Evolutionary conservation across 2,888 invertebrate genomes (phyloP).

Genomic region (Meteorus colon): DNA sequence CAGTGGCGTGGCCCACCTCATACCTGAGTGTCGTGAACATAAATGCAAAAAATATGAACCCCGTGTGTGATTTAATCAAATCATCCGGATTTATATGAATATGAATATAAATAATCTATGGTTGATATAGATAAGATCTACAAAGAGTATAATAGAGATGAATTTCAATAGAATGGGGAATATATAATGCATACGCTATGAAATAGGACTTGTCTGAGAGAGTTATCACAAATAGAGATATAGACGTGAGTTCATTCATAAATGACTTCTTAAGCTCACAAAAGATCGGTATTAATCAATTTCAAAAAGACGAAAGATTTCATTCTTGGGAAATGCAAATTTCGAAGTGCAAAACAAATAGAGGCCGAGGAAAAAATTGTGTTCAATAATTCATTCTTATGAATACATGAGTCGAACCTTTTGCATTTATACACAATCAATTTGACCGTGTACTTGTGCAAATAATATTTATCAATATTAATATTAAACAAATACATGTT

Average conservation of each 20-base stretch:
- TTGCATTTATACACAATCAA: neutral
- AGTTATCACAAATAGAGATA: neutral
- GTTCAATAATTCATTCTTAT: constrained; percentile 53
- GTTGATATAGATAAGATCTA: no score
- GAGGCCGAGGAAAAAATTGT: constrained; percentile 53
- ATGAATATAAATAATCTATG: no score
- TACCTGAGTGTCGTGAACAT: no score
- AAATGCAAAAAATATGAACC: no score
- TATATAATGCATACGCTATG: neutral
- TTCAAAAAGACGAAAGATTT: constrained; percentile 54
- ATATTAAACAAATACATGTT: neutral
- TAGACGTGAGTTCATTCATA: neutral
- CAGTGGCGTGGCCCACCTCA: no score
- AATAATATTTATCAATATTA: neutral
- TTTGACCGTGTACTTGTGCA: neutral
- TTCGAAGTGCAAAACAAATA: neutral
- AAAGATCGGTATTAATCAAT: constrained; percentile 59
- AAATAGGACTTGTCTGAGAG: neutral
- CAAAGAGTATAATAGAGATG: no score
- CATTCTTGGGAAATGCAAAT: no score
- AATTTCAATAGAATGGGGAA: no score
- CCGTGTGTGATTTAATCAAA: no score
- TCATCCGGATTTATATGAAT: no score
- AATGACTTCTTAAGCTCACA: constrained; percentile 51
- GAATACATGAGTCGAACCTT: neutral